These are phyloP conservation scores for Lepilemur septentrionalis DNA, from an alignment of 2,797 vertebrate species.

Conservation along the genomic window DNA sequence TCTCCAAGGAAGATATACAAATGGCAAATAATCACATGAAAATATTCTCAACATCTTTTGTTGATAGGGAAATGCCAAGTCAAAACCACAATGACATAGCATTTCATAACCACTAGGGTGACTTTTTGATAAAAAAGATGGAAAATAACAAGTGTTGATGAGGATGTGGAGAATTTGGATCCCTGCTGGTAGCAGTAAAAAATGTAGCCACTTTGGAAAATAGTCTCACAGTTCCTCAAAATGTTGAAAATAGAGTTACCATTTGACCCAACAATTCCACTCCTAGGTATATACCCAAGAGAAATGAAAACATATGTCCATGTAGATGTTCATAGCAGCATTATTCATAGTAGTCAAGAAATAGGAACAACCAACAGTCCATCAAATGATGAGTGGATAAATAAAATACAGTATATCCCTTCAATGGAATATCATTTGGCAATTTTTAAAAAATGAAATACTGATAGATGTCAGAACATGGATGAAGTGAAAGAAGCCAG, in stretches of 20 bases:
- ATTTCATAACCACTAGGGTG: background rate
- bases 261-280: background rate
- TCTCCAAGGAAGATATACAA: background rate
- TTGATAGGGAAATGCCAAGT: background rate
- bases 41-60: background rate
- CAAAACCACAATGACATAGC: background rate
- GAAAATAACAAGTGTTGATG: background rate
- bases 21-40: background rate
- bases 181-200: background rate
- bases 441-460: background rate
- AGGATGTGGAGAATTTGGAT: background rate
- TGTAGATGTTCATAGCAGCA: background rate
- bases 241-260: background rate
- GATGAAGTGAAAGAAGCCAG: background rate
- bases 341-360: background rate
- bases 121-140: background rate
- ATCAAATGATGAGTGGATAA: background rate
- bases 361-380: background rate
- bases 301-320: background rate
- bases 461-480: background rate
- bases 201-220: background rate
- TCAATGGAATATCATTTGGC: background rate
- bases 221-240: background rate
- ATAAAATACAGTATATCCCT: background rate
- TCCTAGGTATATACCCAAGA: background rate